A percentile compares a stretch with the other conserved stretches of the same genome.
phyloP scores from a whole-genome alignment of 2,888 invertebrate species.

The Tipula lateralis region DNA sequence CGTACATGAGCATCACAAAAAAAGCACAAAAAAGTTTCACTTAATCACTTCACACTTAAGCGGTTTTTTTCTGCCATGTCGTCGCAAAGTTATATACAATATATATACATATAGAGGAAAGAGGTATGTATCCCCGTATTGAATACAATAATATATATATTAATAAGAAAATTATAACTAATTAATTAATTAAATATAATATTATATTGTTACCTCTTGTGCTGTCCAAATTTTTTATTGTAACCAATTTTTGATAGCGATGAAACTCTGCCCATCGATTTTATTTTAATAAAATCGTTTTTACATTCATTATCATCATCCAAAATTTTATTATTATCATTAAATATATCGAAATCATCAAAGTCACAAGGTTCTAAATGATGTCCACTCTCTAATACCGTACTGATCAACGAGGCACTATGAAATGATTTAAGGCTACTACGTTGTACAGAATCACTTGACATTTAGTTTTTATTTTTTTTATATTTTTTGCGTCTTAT shows the following conservation, averaged over 20 bases:
- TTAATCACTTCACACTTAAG: conserved; percentile 24
- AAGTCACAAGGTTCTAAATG: conserved; percentile 25
- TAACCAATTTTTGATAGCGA: conserved; percentile 26
- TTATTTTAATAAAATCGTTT: conserved; percentile 28
- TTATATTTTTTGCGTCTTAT: conserved; percentile 27
- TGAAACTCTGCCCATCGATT: conserved; percentile 29
- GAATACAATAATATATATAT: not conserved
- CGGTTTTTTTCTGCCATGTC: not conserved
- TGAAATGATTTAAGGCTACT: conserved; percentile 51
- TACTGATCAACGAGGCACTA: conserved; percentile 49
- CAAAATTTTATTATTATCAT: conserved; percentile 3
- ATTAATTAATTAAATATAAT: not conserved
- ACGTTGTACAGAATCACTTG: conserved; percentile 48
- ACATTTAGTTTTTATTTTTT: conserved; percentile 43
- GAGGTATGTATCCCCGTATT: not conserved
- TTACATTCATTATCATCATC: conserved; percentile 24
- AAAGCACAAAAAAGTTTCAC: conserved; percentile 19
- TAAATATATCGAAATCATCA: conserved; percentile 20
- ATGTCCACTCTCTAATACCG: conserved; percentile 45
- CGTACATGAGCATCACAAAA: not conserved
- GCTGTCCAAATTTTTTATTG: conserved; percentile 26
- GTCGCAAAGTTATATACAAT: not conserved
- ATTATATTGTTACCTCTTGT: conserved; percentile 2
- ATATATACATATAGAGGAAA: too few species aligned
- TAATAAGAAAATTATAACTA: not conserved